phyloP scores from a whole-genome alignment of 2,797 vertebrate genomes.

The Pteropus rufus region DNA sequence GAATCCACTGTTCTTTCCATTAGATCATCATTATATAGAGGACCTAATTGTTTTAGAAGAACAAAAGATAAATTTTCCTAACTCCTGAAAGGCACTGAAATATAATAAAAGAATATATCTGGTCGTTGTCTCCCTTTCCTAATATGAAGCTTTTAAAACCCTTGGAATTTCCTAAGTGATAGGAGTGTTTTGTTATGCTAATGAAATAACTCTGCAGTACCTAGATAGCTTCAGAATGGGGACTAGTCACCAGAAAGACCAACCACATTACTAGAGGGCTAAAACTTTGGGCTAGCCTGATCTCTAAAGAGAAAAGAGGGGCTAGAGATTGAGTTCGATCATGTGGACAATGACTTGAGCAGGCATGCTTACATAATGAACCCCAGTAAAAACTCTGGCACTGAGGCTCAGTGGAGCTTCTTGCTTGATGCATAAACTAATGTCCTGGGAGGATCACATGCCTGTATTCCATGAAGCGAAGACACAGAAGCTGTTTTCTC shows the following conservation, averaged over 20 bases:
- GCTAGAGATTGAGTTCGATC: background rate
- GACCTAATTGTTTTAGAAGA: background rate
- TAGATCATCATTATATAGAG: background rate
- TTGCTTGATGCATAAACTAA: background rate
- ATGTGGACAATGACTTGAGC: background rate
- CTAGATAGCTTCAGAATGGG: background rate
- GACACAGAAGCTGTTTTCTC: background rate
- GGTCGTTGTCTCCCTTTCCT: background rate
- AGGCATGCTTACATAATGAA: background rate
- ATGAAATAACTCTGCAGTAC: background rate
- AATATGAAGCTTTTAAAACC: background rate
- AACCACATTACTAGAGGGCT: background rate
- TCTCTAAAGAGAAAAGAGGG: background rate
- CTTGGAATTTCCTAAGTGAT: background rate
- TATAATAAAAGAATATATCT: background rate
- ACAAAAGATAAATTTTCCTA: background rate
- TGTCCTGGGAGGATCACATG: background rate
- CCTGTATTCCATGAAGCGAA: background rate
- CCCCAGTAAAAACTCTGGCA: background rate
- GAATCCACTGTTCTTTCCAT: background rate
- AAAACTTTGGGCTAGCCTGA: background rate
- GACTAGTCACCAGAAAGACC: background rate
- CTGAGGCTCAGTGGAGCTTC: background rate
- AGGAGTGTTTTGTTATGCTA: background rate
- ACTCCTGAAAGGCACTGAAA: background rate